These are phyloP conservation scores for Ictalurus furcatus DNA, from an alignment of 2,113 vertebrate species.

Conservation along the genomic window DNA sequence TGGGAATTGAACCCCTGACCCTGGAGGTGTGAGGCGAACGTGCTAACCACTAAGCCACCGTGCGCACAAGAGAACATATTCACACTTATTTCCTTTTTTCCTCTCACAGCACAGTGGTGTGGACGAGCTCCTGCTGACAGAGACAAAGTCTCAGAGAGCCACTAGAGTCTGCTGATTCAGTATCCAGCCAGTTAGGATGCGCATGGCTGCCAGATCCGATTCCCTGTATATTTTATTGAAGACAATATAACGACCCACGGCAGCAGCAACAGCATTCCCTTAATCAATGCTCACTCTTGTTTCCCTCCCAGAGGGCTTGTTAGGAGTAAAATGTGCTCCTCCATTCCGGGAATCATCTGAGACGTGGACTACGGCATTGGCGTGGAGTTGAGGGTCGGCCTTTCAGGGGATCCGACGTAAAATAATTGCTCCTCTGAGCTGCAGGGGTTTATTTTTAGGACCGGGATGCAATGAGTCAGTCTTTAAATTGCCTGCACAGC, in stretches of 20 bases:
- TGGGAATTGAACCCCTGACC: no score
- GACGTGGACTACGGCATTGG: conserved; percentile 16
- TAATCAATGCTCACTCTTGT: conserved; percentile 52
- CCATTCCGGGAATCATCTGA: conserved; percentile 14
- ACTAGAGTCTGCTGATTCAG: conserved; percentile 51
- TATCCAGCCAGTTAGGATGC: conserved; percentile 12
- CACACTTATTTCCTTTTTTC: not conserved
- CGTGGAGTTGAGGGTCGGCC: conserved; percentile 11
- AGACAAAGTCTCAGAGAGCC: conserved; percentile 33
- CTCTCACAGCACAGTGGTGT: not conserved
- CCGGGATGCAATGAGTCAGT: not conserved
- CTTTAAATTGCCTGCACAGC: not conserved
- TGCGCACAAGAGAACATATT: not conserved
- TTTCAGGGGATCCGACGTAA: conserved; percentile 23
- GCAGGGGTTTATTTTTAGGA: conserved; percentile 34
- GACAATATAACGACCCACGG: conserved; percentile 49
- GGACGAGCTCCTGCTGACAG: conserved; percentile 32
- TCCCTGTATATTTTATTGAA: conserved; percentile 56
- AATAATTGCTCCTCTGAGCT: conserved; percentile 42
- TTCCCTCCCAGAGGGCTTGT: conserved; percentile 53
- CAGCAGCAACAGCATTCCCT: conserved; percentile 45
- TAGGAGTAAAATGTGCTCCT: conserved; percentile 52
- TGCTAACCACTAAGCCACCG: no score
- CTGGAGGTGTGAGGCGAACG: no score
- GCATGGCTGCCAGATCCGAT: conserved; percentile 30